Conservation (phyloP, 2,113 vertebrate species). For the Merops nubicus region DNA sequence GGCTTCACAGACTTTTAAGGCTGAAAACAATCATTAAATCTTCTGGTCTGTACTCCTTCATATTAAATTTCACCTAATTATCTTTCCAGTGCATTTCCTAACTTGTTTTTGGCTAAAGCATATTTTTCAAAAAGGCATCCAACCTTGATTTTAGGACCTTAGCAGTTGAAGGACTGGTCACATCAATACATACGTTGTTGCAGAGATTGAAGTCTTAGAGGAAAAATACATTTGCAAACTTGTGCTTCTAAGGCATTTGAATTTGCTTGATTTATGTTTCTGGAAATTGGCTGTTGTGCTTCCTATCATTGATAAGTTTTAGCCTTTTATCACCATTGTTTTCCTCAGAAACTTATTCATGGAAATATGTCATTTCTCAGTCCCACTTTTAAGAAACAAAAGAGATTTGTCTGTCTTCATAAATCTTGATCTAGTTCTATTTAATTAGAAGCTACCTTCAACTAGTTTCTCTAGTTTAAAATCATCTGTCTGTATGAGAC, state of each 20-base stretch:
- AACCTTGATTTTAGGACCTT: background rate
- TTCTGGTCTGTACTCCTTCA: background rate
- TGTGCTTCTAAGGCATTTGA: background rate
- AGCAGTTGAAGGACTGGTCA: background rate
- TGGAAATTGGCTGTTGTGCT: background rate
- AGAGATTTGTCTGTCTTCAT: background rate
- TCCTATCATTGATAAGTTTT: background rate
- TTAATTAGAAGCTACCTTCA: background rate
- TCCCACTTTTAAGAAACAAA: background rate
- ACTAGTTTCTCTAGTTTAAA: background rate
- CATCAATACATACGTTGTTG: background rate
- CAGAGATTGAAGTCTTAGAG: background rate
- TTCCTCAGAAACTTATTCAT: background rate
- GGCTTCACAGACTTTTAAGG: background rate
- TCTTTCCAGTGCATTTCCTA: background rate
- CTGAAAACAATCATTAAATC: constrained; percentile 5
- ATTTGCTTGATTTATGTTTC: background rate
- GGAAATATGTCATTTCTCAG: background rate
- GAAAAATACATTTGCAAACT: background rate
- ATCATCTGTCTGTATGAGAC: background rate
- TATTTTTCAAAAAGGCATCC: background rate
- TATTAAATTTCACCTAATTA: background rate
- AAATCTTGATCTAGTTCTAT: background rate
- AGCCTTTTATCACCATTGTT: background rate
- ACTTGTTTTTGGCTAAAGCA: background rate